Conservation (phyloP, 2,797 vertebrate species). For the Hypotaenidia okinawae region DNA sequence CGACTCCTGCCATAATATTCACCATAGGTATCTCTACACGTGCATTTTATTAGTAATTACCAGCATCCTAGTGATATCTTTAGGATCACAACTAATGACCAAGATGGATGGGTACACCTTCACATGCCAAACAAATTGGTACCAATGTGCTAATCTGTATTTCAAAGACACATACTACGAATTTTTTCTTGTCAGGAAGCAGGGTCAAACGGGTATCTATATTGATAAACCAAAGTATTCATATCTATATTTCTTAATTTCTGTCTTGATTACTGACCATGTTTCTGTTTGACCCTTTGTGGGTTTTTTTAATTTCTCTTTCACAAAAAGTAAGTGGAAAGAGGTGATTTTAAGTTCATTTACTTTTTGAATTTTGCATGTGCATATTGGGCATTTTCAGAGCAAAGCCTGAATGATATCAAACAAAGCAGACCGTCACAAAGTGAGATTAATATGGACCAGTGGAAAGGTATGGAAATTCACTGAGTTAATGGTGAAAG, state of each 20-base stretch:
- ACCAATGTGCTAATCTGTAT: neutral
- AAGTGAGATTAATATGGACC: slow-evolving; percentile 2
- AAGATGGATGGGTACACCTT: neutral
- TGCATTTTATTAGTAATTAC: neutral
- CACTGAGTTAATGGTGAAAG: slow-evolving; percentile 50
- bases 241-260: neutral
- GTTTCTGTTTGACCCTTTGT: neutral
- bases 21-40: neutral
- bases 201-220: neutral
- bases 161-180: neutral
- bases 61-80: neutral
- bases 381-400: neutral
- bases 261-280: neutral
- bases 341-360: neutral
- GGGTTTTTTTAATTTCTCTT: neutral
- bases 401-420: neutral
- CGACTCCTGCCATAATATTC: neutral
- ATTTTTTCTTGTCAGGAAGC: neutral
- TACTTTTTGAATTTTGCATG: neutral
- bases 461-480: slow-evolving; percentile 59
- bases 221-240: neutral
- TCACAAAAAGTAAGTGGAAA: neutral
- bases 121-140: neutral
- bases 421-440: neutral
- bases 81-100: neutral